Percentiles rank a stretch among this genome's conserved stretches.
These are phyloP conservation scores for Anthopleura xanthogrammica DNA, from an alignment of 92 coral and sea anemone species.

Conservation along the genomic window DNA sequence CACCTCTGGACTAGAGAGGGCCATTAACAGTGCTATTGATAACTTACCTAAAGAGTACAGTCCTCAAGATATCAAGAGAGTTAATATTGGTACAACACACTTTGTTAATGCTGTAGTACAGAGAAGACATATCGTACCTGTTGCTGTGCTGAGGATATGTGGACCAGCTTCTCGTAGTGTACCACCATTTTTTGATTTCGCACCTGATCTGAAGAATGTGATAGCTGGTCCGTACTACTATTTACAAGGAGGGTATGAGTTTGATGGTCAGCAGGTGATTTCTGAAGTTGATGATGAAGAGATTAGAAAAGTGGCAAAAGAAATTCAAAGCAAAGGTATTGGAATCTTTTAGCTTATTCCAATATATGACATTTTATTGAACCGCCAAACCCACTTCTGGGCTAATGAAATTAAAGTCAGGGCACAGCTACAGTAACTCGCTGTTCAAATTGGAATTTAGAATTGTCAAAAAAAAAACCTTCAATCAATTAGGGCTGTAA, in stretches of 20 bases:
- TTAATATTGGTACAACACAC: slow-evolving; percentile 96
- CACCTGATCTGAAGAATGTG: slow-evolving; percentile 66
- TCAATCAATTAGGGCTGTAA: background rate
- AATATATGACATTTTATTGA: too few species aligned
- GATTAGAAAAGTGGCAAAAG: slow-evolving; percentile 48
- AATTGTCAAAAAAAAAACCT: too few species aligned
- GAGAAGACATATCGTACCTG: slow-evolving; percentile 65
- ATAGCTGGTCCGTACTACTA: slow-evolving; percentile 67
- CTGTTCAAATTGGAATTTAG: too few species aligned
- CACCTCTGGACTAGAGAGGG: slow-evolving; percentile 75
- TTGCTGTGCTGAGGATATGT: slow-evolving; percentile 85
- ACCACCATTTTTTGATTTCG: slow-evolving; percentile 89
- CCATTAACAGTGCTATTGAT: slow-evolving; percentile 58
- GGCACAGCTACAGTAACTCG: too few species aligned
- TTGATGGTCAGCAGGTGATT: slow-evolving; percentile 54
- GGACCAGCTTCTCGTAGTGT: slow-evolving; percentile 83
- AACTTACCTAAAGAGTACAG: slow-evolving; percentile 58
- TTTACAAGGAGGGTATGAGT: slow-evolving; percentile 88
- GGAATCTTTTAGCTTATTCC: background rate
- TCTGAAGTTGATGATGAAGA: slow-evolving; percentile 64
- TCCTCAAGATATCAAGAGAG: slow-evolving; percentile 54
- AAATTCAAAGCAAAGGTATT: slow-evolving; percentile 43
- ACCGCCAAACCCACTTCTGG: too few species aligned
- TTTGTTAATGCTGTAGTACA: slow-evolving; percentile 95
- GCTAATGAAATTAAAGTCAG: too few species aligned